These are phyloP conservation scores for Huso huso DNA, from an alignment of 2,797 vertebrate genomes.

Conservation along the genomic window DNA sequence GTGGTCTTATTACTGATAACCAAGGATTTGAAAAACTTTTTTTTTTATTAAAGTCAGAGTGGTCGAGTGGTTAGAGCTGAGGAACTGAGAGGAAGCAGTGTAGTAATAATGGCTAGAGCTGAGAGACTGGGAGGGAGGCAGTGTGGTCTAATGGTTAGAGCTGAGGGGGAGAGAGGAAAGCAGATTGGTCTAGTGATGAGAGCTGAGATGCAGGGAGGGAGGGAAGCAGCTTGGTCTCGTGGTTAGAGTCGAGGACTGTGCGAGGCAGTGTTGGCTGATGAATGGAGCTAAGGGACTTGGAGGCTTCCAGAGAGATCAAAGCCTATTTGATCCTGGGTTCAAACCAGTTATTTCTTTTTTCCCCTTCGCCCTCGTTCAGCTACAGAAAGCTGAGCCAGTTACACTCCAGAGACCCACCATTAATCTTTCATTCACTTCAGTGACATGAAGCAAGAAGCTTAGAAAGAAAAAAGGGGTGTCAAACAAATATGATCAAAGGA, in stretches of 20 bases:
- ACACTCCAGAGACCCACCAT: slow-evolving; percentile 26
- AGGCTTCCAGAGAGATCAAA: background rate
- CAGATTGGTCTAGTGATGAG: background rate
- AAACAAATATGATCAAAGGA: slow-evolving; percentile 36
- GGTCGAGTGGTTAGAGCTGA: slow-evolving; percentile 12
- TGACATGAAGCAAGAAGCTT: slow-evolving; percentile 29
- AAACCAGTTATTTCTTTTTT: too few relatives aligned
- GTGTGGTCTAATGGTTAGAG: slow-evolving; percentile 15
- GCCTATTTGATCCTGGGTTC: too few relatives aligned
- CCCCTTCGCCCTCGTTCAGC: too few relatives aligned
- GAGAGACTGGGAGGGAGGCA: too few relatives aligned
- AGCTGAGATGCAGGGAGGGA: background rate
- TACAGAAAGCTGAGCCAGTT: background rate
- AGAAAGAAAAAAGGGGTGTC: slow-evolving; percentile 27
- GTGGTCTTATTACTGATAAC: too few relatives aligned
- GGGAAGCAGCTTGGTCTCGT: background rate
- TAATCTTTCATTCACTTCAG: slow-evolving; percentile 37
- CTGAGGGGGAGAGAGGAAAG: slow-evolving; percentile 10
- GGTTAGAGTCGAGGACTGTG: too few relatives aligned
- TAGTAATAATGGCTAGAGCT: too few relatives aligned
- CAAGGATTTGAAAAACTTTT: too few relatives aligned
- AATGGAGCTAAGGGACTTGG: background rate
- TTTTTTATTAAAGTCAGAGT: too few relatives aligned
- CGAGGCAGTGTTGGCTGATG: too few relatives aligned
- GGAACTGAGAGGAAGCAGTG: too few relatives aligned